Percentiles rank a stretch among this genome's conserved stretches.
Evolutionary conservation across 2,113 vertebrate genomes (phyloP).

Genomic region (Ploceus nigricollis): DNA sequence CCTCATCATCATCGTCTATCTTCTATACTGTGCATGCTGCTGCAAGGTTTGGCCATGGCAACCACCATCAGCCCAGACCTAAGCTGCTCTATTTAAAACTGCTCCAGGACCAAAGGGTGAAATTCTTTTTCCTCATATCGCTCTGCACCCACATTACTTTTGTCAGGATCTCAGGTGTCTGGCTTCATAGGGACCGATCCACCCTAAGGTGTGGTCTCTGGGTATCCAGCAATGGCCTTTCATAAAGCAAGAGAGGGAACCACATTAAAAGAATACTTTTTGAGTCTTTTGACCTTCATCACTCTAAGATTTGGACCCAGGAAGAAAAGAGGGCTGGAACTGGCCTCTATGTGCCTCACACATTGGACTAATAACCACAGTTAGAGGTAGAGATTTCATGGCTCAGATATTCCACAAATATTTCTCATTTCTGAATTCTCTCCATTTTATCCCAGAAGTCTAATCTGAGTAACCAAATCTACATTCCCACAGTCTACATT

Average conservation of each 20-base stretch:
- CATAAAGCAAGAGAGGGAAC: background rate
- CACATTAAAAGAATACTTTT: background rate
- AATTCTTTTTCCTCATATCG: background rate
- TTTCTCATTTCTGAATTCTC: background rate
- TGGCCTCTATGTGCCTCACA: background rate
- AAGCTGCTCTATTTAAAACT: background rate
- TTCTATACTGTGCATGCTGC: background rate
- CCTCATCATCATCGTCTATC: background rate
- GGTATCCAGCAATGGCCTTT: background rate
- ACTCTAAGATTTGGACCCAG: background rate
- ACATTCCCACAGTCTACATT: background rate
- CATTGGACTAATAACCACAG: background rate
- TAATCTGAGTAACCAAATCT: background rate
- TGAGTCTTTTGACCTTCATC: background rate
- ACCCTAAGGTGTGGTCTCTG: background rate
- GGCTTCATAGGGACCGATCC: background rate
- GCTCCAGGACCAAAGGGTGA: background rate
- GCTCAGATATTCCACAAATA: background rate
- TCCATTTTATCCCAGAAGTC: background rate
- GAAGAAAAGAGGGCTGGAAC: background rate
- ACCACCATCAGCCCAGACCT: background rate
- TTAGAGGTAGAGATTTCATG: background rate
- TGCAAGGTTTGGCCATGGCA: fast-evolving
- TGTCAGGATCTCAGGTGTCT: background rate
- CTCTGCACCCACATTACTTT: background rate